These are phyloP conservation scores for Cosmopolites sordidus DNA, from an alignment of 2,888 invertebrate genomes.

Conservation along the genomic window DNA sequence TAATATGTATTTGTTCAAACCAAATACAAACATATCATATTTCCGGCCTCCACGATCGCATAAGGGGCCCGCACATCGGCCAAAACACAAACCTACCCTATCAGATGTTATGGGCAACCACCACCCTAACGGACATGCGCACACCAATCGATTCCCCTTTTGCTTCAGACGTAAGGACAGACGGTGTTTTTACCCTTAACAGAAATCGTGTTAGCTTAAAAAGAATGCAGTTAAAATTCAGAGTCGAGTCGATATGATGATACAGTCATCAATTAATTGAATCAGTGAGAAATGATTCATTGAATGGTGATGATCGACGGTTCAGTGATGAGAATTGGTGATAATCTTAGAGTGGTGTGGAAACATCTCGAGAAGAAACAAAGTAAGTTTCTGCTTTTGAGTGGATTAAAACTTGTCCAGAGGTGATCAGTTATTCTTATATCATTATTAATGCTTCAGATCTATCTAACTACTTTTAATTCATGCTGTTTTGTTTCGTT, in stretches of 20 bases:
- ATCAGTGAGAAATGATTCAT: background rate
- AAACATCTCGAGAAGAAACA: background rate
- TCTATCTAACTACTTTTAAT: no score
- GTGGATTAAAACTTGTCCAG: no score
- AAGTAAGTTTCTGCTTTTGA: background rate
- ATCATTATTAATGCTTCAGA: no score
- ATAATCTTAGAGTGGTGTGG: background rate
- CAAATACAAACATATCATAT: no score
- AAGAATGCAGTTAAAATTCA: background rate
- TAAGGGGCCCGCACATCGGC: background rate
- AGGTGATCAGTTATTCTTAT: no score
- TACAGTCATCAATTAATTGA: no score
- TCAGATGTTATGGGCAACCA: slow-evolving; percentile 7
- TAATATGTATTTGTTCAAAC: no score
- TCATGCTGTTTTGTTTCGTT: no score
- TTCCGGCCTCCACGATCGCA: background rate
- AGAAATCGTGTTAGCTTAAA: background rate
- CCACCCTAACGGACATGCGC: slow-evolving; percentile 1
- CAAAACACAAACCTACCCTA: background rate
- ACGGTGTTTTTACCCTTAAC: slow-evolving; percentile 1
- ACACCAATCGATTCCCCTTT: background rate
- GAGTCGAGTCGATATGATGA: background rate
- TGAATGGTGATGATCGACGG: background rate
- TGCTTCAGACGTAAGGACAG: background rate
- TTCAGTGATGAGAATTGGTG: background rate